Conservation (phyloP, 2,113 vertebrate species). For the Fukomys damarensis region DNA sequence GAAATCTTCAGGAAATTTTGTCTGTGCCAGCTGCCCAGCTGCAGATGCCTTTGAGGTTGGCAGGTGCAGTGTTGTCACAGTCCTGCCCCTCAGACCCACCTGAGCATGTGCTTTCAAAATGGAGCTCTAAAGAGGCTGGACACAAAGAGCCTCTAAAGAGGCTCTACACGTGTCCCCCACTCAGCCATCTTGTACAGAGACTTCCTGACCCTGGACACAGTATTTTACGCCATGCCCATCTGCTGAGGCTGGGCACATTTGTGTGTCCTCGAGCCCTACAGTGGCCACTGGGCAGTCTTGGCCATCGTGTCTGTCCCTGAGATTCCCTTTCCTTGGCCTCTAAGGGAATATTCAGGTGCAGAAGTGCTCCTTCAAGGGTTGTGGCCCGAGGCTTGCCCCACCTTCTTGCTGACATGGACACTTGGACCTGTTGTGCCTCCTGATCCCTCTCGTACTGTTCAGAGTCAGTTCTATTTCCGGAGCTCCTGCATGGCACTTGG, state of each 20-base stretch:
- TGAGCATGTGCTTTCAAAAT: background rate
- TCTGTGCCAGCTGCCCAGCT: background rate
- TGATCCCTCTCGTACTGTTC: too few species aligned
- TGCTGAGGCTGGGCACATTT: background rate
- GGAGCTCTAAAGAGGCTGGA: background rate
- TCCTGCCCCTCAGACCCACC: background rate
- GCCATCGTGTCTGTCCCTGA: background rate
- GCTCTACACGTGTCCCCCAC: background rate
- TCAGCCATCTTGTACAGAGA: fast-evolving
- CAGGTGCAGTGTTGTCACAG: background rate
- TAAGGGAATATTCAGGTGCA: too few species aligned
- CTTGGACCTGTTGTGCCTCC: background rate
- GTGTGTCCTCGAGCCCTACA: background rate
- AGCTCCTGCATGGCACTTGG: background rate
- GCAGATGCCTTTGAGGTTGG: too few species aligned
- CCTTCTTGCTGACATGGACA: background rate
- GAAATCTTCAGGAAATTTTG: background rate
- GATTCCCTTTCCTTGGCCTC: background rate
- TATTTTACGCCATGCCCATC: fast-evolving
- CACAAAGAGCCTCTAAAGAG: too few species aligned
- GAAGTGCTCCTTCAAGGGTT: background rate
- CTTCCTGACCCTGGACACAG: background rate
- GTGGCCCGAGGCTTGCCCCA: background rate
- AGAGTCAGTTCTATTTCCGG: background rate
- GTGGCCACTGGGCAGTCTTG: too few species aligned